Conservation (phyloP, 1,140 invertebrate species). For the Lutraria rhynchaena region DNA sequence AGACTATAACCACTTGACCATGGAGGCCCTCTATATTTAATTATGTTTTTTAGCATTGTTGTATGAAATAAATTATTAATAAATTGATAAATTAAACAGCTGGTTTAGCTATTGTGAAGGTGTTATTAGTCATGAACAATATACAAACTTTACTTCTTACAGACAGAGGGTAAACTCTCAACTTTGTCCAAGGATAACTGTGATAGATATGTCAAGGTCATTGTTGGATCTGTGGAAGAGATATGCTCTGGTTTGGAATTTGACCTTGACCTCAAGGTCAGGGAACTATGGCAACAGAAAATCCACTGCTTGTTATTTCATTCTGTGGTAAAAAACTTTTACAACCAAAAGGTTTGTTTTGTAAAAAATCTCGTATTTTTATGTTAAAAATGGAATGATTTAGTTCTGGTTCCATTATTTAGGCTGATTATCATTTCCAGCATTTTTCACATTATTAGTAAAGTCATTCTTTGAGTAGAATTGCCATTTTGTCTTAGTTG, state of each 20-base stretch:
- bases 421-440: background rate
- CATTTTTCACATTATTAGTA: background rate
- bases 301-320: constrained; percentile 24
- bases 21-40: no score
- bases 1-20: no score
- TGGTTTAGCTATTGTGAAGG: background rate
- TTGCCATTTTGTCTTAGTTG: no score
- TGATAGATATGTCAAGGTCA: background rate
- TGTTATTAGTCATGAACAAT: background rate
- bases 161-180: background rate
- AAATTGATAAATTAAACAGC: no score
- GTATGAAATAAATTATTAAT: no score
- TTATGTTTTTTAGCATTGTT: no score
- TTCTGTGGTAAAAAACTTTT: constrained; percentile 27
- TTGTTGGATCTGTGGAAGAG: constrained; percentile 9
- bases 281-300: constrained; percentile 42
- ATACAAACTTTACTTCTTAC: background rate
- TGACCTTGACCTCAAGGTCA: constrained; percentile 22
- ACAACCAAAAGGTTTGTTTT: constrained; percentile 14
- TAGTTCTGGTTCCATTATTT: background rate
- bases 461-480: no score
- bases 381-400: background rate
- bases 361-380: background rate
- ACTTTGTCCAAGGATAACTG: constrained; percentile 26
- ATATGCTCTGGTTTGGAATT: constrained; percentile 35